Base-by-base conservation (phyloP, 1,140 invertebrate genomes). In the Bradynema listronoti region DNA sequence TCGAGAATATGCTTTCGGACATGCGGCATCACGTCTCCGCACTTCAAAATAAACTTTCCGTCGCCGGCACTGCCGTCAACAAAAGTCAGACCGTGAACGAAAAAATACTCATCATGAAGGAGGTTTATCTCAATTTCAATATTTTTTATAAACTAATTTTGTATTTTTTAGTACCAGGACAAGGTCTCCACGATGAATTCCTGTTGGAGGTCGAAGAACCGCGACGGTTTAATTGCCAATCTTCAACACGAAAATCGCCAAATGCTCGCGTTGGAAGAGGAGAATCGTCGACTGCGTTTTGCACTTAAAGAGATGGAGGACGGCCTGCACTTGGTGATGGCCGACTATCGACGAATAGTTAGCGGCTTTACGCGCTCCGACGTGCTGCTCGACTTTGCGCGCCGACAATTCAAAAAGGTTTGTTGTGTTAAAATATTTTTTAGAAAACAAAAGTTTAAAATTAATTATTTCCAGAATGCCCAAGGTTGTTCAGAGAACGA, bases 31-130 rank as follows among this genome's bases (percentile, higher is more conserved):
- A 63, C 53, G 61, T 63, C 36, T 41, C 49, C n/a, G 43, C 32
- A 32, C 50, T 63, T 27, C 61, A 63, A 45, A 61, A 63, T 11
- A 63, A 63, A 25, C 34, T 63, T 11, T 9, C 22, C 1, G 63
- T 63, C 5, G 61, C 61, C 32, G 41, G 36, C 33, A 36, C 47
- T 16, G 61, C 61, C 4, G 62, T 66, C 3, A 63, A 36, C 5
- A 63, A 65, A 58, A 47, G 64, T 9, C 61, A 63, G 29, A 66
- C 29, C 1, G 57, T 63, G 6, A 63, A 68, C 29, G 61, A 63
- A 33, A 66, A 58, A 19, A 63, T 63, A 27, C 46, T 36, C 3
- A 54, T 66, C 19, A 66, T 66, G 64, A 63, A 65, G 14, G 62
- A 63, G 50, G 61, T 63, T 33, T 36, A 22, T 36, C 29, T 33